A percentile compares a stretch with the other conserved stretches of the same genome.
Conservation (phyloP, 2,797 vertebrate species). For the Jordanella pulchra region DNA sequence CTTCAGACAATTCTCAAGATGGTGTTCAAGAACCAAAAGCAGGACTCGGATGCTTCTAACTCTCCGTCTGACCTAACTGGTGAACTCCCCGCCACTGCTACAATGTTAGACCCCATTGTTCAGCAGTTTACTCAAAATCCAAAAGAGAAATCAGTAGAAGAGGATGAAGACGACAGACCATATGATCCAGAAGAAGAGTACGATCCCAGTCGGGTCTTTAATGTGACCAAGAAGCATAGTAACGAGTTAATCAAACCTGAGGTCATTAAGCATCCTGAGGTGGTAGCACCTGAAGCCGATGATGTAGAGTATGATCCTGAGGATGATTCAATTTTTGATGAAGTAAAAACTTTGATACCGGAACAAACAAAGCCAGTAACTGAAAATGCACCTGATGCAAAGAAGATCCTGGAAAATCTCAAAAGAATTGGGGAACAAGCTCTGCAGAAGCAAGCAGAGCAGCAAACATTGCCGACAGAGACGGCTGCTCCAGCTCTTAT, state of each 20-base stretch:
- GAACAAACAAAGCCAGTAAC: slow-evolving; percentile 69
- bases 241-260: slow-evolving; percentile 68
- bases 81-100: slow-evolving; percentile 71
- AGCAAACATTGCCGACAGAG: slow-evolving; percentile 78
- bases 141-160: slow-evolving; percentile 80
- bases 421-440: slow-evolving; percentile 88
- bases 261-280: slow-evolving; percentile 66
- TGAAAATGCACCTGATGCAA: slow-evolving; percentile 78
- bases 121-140: slow-evolving; percentile 89
- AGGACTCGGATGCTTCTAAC: slow-evolving; percentile 83
- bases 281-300: slow-evolving; percentile 73
- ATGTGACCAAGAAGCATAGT: slow-evolving; percentile 59
- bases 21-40: slow-evolving; percentile 91
- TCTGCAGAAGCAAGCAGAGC: slow-evolving; percentile 86
- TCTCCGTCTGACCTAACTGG: slow-evolving; percentile 79
- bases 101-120: slow-evolving; percentile 90
- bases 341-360: slow-evolving; percentile 85
- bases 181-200: slow-evolving; percentile 99
- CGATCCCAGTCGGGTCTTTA: slow-evolving; percentile 84
- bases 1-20: slow-evolving; percentile 95
- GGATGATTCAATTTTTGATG: slow-evolving; percentile 95
- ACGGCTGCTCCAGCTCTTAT: slow-evolving; percentile 76
- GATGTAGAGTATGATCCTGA: slow-evolving; percentile 97
- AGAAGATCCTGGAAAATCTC: slow-evolving; percentile 88
- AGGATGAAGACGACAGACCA: slow-evolving; percentile 93